Evolutionary conservation across 2,113 vertebrate genomes (phyloP).

Genomic region (Brachyhypopomus gauderio): DNA sequence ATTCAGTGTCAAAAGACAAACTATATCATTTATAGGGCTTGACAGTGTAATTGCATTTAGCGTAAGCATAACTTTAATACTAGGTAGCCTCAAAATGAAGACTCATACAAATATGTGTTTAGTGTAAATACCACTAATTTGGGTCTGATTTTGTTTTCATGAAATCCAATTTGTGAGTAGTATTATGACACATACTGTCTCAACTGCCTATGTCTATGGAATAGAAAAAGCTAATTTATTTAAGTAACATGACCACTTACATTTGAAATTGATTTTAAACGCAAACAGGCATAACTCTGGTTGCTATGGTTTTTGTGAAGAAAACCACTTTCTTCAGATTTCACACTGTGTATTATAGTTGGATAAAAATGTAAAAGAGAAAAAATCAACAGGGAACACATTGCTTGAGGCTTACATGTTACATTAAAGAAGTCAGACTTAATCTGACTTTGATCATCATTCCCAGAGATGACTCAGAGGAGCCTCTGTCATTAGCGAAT

Average conservation of each 20-base stretch:
- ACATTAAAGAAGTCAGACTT: conserved; percentile 80
- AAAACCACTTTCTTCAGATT: conserved; percentile 67
- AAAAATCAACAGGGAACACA: conserved; percentile 77
- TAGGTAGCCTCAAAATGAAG: conserved; percentile 63
- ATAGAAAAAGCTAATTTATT: conserved; percentile 57
- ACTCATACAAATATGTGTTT: conserved; percentile 61
- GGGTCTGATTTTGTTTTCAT: conserved; percentile 48
- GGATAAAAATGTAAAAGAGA: conserved; percentile 68
- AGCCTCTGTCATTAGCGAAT: conserved; percentile 75
- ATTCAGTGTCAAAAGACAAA: no score
- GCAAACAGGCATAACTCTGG: conserved; percentile 70
- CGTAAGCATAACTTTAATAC: conserved; percentile 66
- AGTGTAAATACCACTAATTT: conserved; percentile 47
- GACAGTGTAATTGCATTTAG: conserved; percentile 66
- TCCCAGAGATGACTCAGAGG: conserved; percentile 79
- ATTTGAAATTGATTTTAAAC: conserved; percentile 74
- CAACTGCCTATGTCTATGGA: conserved; percentile 56
- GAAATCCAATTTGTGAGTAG: conserved; percentile 61
- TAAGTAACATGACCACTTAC: conserved; percentile 68
- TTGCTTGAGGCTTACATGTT: conserved; percentile 79
- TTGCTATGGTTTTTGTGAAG: conserved; percentile 59
- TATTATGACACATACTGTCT: conserved; percentile 58
- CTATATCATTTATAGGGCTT: not conserved
- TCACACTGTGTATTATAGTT: conserved; percentile 71
- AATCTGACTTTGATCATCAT: conserved; percentile 81